These are phyloP conservation scores for Arizona elegans DNA, from an alignment of 2,113 vertebrate species.

Conservation along the genomic window DNA sequence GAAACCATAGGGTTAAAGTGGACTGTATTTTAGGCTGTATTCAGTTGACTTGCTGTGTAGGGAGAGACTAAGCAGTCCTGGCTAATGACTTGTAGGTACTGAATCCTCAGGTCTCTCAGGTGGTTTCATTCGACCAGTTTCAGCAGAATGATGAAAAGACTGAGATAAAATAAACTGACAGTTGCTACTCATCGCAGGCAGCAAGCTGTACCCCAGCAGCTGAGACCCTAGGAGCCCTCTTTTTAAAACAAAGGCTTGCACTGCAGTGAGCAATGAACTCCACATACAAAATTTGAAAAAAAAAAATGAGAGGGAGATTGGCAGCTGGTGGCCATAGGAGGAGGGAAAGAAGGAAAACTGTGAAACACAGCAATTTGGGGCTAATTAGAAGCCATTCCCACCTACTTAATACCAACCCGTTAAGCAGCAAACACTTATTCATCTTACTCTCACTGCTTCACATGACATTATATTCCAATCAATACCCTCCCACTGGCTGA, in stretches of 20 bases:
- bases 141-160: conserved; percentile 96
- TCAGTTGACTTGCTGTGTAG: conserved; percentile 76
- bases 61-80: conserved; percentile 76
- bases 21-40: conserved; percentile 73
- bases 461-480: conserved; percentile 87
- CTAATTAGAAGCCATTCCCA: conserved; percentile 92
- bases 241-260: conserved; percentile 82
- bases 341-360: conserved; percentile 76
- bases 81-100: conserved; percentile 95
- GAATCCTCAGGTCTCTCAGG: conserved; percentile 93
- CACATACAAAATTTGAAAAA: conserved; percentile 60
- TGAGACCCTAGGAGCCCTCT: conserved; percentile 87
- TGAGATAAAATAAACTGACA: conserved; percentile 99
- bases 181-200: conserved; percentile 93
- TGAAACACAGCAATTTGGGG: conserved; percentile 79
- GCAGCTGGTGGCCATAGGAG: conserved; percentile 81
- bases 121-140: conserved; percentile 90
- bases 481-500: conserved; percentile 84
- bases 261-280: conserved; percentile 80
- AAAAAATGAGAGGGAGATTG: conserved; percentile 73
- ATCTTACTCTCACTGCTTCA: conserved; percentile 79
- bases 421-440: conserved; percentile 85
- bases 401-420: conserved; percentile 94
- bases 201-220: conserved; percentile 88
- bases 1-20: conserved; percentile 71